Evolutionary conservation across 2,888 invertebrate species (phyloP).

Genomic region (Ptychoptera albimana): DNA sequence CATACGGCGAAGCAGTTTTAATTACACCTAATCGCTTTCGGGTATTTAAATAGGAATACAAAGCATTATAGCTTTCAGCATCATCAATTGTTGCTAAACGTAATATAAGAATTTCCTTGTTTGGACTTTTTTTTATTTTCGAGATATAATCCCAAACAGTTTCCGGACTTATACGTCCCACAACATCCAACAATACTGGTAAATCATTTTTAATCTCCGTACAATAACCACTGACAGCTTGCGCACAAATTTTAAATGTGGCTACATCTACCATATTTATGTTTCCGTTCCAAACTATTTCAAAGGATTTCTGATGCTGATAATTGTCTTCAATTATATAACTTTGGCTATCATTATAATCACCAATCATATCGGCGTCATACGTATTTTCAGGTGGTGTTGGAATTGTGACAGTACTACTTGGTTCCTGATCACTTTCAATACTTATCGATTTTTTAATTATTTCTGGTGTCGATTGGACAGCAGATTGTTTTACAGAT

Average conservation of each 20-base stretch:
- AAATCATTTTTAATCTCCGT: constrained; percentile 54
- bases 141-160: constrained; percentile 88
- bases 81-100: constrained; percentile 49
- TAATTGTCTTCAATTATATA: background rate
- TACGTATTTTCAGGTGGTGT: constrained; percentile 29
- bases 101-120: constrained; percentile 74
- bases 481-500: constrained; percentile 5
- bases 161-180: constrained; percentile 79
- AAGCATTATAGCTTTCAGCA: constrained; percentile 43
- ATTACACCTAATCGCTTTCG: constrained; percentile 73
- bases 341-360: background rate
- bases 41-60: constrained; percentile 79
- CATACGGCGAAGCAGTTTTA: constrained; percentile 56
- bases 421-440: constrained; percentile 63
- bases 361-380: background rate
- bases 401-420: constrained; percentile 57
- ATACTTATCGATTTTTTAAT: constrained; percentile 13
- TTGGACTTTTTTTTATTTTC: constrained; percentile 75
- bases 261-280: constrained; percentile 86
- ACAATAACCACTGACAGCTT: constrained; percentile 56
- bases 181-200: constrained; percentile 64
- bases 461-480: constrained; percentile 7
- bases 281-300: constrained; percentile 45
- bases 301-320: constrained; percentile 20
- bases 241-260: constrained; percentile 67